Base-by-base conservation (phyloP, 2,797 vertebrate species). In the Rhadinocentrus ornatus region DNA sequence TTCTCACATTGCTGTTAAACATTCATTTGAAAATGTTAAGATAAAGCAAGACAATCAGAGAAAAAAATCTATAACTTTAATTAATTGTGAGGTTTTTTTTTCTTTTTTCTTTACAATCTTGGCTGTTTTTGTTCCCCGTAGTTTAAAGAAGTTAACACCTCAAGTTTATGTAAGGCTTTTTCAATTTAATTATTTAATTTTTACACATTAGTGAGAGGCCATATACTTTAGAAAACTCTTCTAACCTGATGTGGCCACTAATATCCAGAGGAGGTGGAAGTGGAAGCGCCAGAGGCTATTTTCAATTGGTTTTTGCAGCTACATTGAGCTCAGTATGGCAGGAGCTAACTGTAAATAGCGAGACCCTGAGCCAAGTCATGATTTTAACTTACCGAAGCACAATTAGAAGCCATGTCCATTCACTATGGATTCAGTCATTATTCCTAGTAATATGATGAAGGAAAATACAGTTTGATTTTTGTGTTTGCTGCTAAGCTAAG, bases 291-390 rank as follows among this genome's bases (percentile, higher is more conserved):
- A 56, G 44, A 15, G 29, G 57, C 13, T 71, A 29, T 60, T 69
- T 76, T 74, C 50, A 31, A 75, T 71, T 58, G 34, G 62, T 71
- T 71, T 58, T 44, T 78, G 41, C 59, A 34, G 52, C 13, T 37
- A 11, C 48, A 0, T 39, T 10, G 20, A 67, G 44, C 37, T 75
- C 32, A 73, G 44, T 29, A 24, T 27, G 0, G 41, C 15, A 4
- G 52, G 20, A 64, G 57, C 44, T 78, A 50, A 70, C 48, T 13
- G 16, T 31, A 15, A 24, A 56, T 20, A 46, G 24, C 50, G 15
- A 64, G 69, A 68, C 72, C 22, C 37, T 77, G 65, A 78, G 78
- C 68, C 63, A 73, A 52, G 75, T 83, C 74, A 81, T 62, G 20
- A 61, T 75, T 67, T 60, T 7, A 35, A 6, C 44, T 55, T 6